Evolutionary conservation across 2,888 invertebrate species (phyloP).

Genomic region (Trichogramma evanescens): DNA sequence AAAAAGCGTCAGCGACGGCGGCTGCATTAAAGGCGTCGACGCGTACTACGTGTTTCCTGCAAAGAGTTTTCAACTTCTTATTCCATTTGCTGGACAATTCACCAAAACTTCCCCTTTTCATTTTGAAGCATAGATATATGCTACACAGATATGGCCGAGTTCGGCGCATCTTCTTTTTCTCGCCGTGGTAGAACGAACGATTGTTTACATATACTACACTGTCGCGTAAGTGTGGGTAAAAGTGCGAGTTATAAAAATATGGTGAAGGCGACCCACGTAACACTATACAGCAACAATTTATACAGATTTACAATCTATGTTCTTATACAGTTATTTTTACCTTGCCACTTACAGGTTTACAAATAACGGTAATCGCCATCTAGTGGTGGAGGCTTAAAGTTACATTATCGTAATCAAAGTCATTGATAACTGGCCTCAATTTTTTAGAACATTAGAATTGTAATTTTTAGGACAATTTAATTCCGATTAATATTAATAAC

Average conservation of each 20-base stretch:
- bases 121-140: neutral
- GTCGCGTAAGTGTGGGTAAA: slow-evolving; percentile 1
- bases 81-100: slow-evolving; percentile 19
- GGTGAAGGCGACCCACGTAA: no score
- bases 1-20: neutral
- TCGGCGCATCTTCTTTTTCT: neutral
- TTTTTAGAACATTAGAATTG: no score
- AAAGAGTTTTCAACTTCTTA: slow-evolving; percentile 19
- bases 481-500: no score
- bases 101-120: slow-evolving; percentile 5
- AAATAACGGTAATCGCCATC: no score
- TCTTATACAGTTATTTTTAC: no score
- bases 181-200: neutral
- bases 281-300: no score
- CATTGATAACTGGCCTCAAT: no score
- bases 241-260: slow-evolving; percentile 4
- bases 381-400: no score
- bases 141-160: neutral
- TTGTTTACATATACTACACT: neutral
- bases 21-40: neutral
- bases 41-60: slow-evolving; percentile 5
- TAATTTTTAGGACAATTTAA: no score
- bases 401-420: no score
- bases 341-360: no score
- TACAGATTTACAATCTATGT: no score